Base-by-base conservation (phyloP, 1,140 invertebrate genomes). In the Drosophila oshimai region DNA sequence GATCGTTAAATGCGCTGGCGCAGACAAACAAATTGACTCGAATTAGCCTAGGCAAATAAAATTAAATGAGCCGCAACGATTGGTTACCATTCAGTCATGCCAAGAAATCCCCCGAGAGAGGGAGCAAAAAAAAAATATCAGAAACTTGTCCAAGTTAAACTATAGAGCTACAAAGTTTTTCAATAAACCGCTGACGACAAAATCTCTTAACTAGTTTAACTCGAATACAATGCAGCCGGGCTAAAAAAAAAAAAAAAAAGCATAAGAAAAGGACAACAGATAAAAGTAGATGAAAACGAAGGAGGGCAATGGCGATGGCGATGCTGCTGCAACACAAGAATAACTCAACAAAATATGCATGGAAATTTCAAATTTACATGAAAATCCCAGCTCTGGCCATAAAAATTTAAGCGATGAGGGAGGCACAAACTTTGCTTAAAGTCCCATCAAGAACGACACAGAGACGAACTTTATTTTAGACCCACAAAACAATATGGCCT, bases 191-290 rank as follows among this genome's bases (percentile, higher is more conserved):
- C 60, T 49, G 70, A 78, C 39, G 71, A 80, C 71, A 64, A 80
- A 86, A 87, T 86, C 80, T 73, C 62, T 87, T 87, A 86, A 86
- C 80, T 87, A 80, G 75, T 80, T 80, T 60, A 76, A 72, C 47
- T 73, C 68, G 44, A 49, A 80, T 86, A 60, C 73, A 86, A 69
- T 86, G 60, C 70, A 71, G 49, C 64, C 18, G 39, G n/a, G 28
- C 42, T 12, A 22, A 24, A 10, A 15, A 18, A 28, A 28, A 17
- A 9, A 9, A 20, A 10, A 33, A 6, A 5, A n/a, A n/a, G n/a
- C n/a, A n/a, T n/a, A n/a, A 12, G 3, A 10, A n/a, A 18, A 17
- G 7, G 18, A 2, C 0, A 9, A 6, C 4, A 34, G n/a, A 64
- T 44, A 26, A 36, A 45, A 37, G 37, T 45, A 37, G 41, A 64